phyloP scores from a whole-genome alignment of 1,140 invertebrate species.

The Oncopodura yosiiana region DNA sequence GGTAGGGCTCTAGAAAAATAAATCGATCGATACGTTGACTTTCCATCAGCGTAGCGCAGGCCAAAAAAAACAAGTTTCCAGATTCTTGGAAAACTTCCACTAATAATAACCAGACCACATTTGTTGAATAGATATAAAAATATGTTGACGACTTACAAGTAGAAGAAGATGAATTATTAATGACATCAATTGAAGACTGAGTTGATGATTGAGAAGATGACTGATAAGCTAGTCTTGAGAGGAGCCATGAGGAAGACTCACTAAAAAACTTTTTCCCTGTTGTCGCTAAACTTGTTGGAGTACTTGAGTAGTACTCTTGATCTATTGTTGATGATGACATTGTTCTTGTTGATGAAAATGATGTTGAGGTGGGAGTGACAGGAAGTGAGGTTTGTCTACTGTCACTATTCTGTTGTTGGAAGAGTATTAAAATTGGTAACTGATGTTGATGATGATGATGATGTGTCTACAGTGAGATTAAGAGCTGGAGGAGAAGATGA shows the following conservation, averaged over 20 bases:
- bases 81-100: not conserved
- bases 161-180: not conserved
- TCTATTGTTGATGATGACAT: slow-evolving; percentile 1
- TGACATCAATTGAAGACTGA: slow-evolving; percentile 27
- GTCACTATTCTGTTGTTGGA: not conserved
- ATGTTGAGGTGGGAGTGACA: slow-evolving; percentile 20
- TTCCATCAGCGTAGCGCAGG: not conserved
- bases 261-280: slow-evolving; percentile 28
- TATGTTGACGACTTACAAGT: not conserved
- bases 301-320: slow-evolving; percentile 22
- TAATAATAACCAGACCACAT: not conserved
- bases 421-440: not conserved
- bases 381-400: not conserved
- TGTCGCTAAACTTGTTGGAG: slow-evolving; percentile 19
- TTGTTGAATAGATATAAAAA: not conserved
- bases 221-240: slow-evolving; percentile 26
- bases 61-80: not conserved
- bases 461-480: not conserved
- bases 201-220: slow-evolving; percentile 21
- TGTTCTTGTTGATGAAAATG: not conserved
- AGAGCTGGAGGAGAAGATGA: not conserved
- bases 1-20: not conserved
- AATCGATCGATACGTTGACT: not conserved
- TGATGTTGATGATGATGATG: not conserved
- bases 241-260: slow-evolving; percentile 32